phyloP scores from a whole-genome alignment of 2,888 invertebrate genomes.

The Chaetoderma sp. region DNA sequence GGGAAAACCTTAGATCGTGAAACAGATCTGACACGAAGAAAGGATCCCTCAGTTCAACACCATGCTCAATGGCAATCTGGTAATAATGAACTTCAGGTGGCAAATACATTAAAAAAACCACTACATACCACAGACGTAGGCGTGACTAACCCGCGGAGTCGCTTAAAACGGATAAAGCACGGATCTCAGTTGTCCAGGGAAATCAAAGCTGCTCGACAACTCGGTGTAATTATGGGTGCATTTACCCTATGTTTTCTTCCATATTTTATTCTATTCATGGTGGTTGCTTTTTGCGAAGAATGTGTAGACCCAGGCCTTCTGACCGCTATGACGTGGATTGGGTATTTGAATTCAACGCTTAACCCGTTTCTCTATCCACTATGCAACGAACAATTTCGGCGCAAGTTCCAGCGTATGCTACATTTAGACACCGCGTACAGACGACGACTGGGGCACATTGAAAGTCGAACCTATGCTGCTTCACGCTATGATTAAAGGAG shows the following conservation, averaged over 20 bases:
- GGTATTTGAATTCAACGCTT: conserved; percentile 72
- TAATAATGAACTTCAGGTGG: conserved; percentile 1
- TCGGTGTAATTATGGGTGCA: conserved; percentile 75
- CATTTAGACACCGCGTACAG: conserved; percentile 18
- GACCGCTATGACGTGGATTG: conserved; percentile 72
- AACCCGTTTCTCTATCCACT: conserved; percentile 73
- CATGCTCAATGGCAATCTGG: no score
- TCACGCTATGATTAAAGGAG: no score
- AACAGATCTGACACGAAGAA: neutral
- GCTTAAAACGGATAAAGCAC: conserved; percentile 52
- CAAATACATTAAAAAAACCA: conserved; percentile 24
- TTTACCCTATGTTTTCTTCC: conserved; percentile 75
- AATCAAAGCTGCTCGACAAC: conserved; percentile 73
- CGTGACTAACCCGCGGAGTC: conserved; percentile 47
- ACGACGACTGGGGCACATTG: conserved; percentile 16
- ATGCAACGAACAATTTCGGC: conserved; percentile 71
- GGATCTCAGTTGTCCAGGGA: conserved; percentile 62
- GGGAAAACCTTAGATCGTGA: neutral
- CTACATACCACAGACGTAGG: conserved; percentile 33
- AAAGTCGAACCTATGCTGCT: no score
- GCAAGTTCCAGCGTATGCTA: conserved; percentile 67
- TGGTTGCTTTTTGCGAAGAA: conserved; percentile 72
- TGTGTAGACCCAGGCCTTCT: conserved; percentile 70
- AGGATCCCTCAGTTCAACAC: neutral
- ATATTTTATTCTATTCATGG: conserved; percentile 74